Evolutionary conservation across 2,888 invertebrate species (phyloP).

Genomic region (Neria commutata): DNA sequence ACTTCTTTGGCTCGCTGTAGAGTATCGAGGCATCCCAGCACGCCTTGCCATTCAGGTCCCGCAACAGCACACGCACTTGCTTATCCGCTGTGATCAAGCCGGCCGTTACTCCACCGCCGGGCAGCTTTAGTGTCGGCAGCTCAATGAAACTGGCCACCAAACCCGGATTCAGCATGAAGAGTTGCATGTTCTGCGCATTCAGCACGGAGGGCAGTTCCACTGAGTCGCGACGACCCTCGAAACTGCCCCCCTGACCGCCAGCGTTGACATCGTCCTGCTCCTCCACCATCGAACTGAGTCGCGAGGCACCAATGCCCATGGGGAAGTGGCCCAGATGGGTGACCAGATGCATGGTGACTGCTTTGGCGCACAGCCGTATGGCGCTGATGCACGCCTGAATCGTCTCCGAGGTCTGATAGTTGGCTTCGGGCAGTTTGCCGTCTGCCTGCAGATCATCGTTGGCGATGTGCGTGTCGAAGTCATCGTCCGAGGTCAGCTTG

Average conservation of each 20-base stretch:
- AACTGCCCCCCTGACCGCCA: slow-evolving; percentile 26
- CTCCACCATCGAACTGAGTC: slow-evolving; percentile 86
- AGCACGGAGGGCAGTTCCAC: slow-evolving; percentile 83
- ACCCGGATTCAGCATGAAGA: slow-evolving; percentile 83
- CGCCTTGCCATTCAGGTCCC: slow-evolving; percentile 92
- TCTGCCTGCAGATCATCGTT: slow-evolving; percentile 56
- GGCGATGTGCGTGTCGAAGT: slow-evolving; percentile 60
- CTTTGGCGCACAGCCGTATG: slow-evolving; percentile 67
- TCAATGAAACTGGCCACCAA: slow-evolving; percentile 89
- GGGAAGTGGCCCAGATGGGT: slow-evolving; percentile 95
- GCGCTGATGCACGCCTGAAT: slow-evolving; percentile 65
- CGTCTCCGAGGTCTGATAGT: slow-evolving; percentile 59
- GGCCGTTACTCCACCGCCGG: slow-evolving; percentile 77
- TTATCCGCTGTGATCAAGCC: slow-evolving; percentile 81
- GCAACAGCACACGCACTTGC: slow-evolving; percentile 83
- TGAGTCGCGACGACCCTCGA: slow-evolving; percentile 51
- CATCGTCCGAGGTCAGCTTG: slow-evolving; percentile 59
- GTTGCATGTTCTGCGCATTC: slow-evolving; percentile 80
- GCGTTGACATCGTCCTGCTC: slow-evolving; percentile 83
- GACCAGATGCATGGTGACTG: slow-evolving; percentile 80
- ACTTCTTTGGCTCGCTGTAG: slow-evolving; percentile 72
- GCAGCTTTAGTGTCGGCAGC: slow-evolving; percentile 81
- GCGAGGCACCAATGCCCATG: slow-evolving; percentile 85
- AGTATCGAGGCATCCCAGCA: slow-evolving; percentile 96
- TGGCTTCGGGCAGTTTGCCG: slow-evolving; percentile 53